phyloP scores from a whole-genome alignment of 2,797 vertebrate genomes.

The Platalea minor region DNA sequence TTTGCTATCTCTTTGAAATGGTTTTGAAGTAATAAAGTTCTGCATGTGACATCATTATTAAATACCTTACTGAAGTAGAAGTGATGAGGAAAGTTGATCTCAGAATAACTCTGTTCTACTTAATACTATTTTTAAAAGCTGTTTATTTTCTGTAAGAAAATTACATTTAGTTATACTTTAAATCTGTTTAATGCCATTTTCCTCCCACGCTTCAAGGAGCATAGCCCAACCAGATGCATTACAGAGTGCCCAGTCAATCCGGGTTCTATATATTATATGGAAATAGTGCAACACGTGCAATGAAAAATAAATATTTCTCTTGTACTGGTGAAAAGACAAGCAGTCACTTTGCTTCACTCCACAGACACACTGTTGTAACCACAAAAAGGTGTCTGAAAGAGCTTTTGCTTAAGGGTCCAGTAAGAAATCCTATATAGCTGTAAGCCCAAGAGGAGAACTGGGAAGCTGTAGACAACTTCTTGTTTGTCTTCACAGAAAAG shows the following conservation, averaged over 20 bases:
- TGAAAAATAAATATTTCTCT: neutral
- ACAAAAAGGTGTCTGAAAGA: neutral
- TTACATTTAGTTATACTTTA: neutral
- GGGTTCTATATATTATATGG: neutral
- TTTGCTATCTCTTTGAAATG: constrained; percentile 15
- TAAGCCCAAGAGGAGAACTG: neutral
- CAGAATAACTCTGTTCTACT: neutral
- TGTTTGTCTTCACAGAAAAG: neutral
- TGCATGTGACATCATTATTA: neutral
- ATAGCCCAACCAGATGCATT: neutral
- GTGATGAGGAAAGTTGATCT: neutral
- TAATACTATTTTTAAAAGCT: neutral
- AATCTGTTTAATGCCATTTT: neutral
- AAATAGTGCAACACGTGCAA: neutral
- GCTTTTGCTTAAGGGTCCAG: neutral
- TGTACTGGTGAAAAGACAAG: neutral
- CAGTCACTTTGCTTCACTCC: neutral
- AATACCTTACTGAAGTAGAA: neutral
- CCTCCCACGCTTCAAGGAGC: neutral
- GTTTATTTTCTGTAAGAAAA: neutral
- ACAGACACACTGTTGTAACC: neutral
- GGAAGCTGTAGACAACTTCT: neutral
- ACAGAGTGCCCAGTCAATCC: neutral
- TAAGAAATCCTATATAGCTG: neutral
- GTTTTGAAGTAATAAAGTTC: constrained; percentile 22